Base-by-base conservation (phyloP, 2,888 invertebrate genomes). In the Agrochola litura region DNA sequence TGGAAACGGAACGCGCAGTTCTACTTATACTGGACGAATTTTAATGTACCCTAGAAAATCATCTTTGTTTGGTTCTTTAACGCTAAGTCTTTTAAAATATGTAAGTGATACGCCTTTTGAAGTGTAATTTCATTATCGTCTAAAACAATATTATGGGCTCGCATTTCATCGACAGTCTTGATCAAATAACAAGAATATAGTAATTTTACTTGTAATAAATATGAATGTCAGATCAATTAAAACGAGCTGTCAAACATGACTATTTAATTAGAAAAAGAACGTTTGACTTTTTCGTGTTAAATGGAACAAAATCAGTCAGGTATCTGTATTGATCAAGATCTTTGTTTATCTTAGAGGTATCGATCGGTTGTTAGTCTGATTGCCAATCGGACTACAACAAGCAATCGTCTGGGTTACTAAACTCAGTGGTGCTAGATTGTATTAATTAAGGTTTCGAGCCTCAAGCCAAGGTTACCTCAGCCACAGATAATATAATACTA, bases 1-100 rank as follows among this genome's bases (percentile, higher is more conserved):
- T 86, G 78, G 82, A 82, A 84, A 88, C 72, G 84, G 84, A 89
- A 84, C 89, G 82, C 75, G 79, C 72, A 82, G 88, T 58, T 88
- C 89, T 65, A 76, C 73, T 74, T 85, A 89, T 43, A 84, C 77
- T 87, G 91, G 89, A 52, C 70, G 37, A 22, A 22, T 52, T 68
- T 76, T 69, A 74, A 79, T 86, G 80, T 86, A 84, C 82, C 41
- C 71, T 81, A 87, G 79, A 77, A 82, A 82, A 79, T 82, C 82
- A 81, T 81, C 63, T 74, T 67, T 79, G 73, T 86, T 84, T 82
- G 52, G 64, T 76, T 76, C 70, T 67, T 79, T 77, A 69, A 66
- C 58, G 52, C 76, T 58, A 14, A 76, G 63, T 71, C 67, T 49
- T 66, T 66, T 74, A 73, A 64, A 72, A 72, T 56, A 68, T 30